Base-by-base conservation (phyloP, 2,888 invertebrate genomes). In the Calliscelio sp. region DNA sequence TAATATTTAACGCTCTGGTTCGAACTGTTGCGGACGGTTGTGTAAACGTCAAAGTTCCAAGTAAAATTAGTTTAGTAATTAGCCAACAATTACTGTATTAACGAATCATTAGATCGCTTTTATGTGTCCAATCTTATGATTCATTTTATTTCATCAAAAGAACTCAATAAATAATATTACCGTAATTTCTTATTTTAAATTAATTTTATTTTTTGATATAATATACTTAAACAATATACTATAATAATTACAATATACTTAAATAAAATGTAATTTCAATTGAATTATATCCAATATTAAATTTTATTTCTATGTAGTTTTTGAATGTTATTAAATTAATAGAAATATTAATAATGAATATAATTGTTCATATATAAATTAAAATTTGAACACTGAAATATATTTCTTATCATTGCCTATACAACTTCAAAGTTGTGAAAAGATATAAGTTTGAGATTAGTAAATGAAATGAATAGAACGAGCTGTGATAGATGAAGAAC, bases 401-500 rank as follows among this genome's bases (percentile, higher is more conserved):
- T 59, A 22, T 22, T 59, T 59, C 22, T 38, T 22, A 22, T 63
- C 25, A 8, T 35, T 28, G n/a, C 49, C 41, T 25, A 25, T 24
- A 46, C 51, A 44, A 65, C 32, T 70, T 55, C 28, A 20, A 66
- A 70, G 75, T 65, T 86, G n/a, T 87, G 89, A 89, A 89, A 88
- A 89, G 88, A 90, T 90, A 88, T 90, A 90, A 90, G 90, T 91
- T 91, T 89, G 89, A 90, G 91, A 92, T 92, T 91, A 92, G 90
- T 86, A 87, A 87, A 88, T 83, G 88, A 91, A 92, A 92, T 92
- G 91, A 91, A 91, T 91, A 90, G 90, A 88, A 78, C 77, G 66
- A 22, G 46, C 68, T 2, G 66, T 73, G 82, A 78, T 73, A 78
- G 57, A 70, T 66, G 83, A 78, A 73, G 65, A 68, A 51, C 51